Evolutionary conservation across 2,797 vertebrate species (phyloP), one percentile per base, ranked within the genome.

Genomic region (Naso thynnoides): DNA sequence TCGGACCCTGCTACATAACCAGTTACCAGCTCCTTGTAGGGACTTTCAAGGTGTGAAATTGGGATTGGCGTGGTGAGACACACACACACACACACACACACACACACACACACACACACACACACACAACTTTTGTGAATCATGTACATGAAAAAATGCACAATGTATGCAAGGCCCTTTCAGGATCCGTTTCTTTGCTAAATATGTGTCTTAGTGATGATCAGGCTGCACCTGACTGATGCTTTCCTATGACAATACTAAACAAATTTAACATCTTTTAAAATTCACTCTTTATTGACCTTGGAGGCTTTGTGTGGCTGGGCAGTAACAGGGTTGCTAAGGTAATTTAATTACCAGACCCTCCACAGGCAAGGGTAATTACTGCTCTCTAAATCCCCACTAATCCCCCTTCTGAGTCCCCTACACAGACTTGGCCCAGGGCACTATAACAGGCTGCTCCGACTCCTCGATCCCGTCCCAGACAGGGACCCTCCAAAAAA

Each of bases 321-420:
- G 83, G 49, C 85, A 79, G 78, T 81, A 67, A 79, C 64, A 3
- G 70, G 78, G 86, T 90, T 90, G 84, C 87, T 78, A 79, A 91
- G 91, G 90, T 94, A 91, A 94, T 93, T 94, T 88, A 94, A 94
- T 94, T 94, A 93, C 73, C 83, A 86, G 83, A 79, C 82, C 82
- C 87, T 90, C 78, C 76, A 86, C 39, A 63, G 88, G 78, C 81
- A 81, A 75, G 78, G 88, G 89, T 92, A 93, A 95, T 94, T 93
- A 92, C 89, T 85, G 85, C 82, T 89, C 75, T 88, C 84, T 80
- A 93, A 94, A 94, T 94, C 93, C 89, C 52, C 49, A 33, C 88
- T 94, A 94, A 94, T 94, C 92, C 89, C 57, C 81, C 76, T 64
- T 85, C 90, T 80, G 87, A 92, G 86, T 87, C 85, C 78, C 73